Percentiles rank a stretch among this genome's conserved stretches.
Evolutionary conservation across 2,113 vertebrate species (phyloP).

Genomic region (Bos indicus): DNA sequence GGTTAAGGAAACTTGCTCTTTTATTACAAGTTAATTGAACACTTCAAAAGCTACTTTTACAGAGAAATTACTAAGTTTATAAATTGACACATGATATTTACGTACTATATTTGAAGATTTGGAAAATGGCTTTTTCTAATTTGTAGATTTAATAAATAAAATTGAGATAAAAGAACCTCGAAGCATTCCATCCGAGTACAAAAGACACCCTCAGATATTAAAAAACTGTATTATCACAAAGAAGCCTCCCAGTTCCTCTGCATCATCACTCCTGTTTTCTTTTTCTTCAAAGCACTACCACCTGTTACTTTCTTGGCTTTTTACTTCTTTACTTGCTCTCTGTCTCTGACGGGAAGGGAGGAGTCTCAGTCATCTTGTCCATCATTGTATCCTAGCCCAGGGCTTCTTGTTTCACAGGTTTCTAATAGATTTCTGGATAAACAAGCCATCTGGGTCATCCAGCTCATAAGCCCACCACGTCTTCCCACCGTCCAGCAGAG

Average conservation of each 20-base stretch:
- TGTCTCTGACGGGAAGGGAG: neutral
- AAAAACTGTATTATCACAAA: neutral
- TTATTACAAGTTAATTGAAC: neutral
- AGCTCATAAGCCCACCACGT: neutral
- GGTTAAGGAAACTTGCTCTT: neutral
- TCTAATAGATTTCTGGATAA: neutral
- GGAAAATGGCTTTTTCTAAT: neutral
- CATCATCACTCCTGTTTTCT: too few species aligned
- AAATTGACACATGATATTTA: neutral
- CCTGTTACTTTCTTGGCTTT: neutral
- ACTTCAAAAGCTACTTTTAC: neutral
- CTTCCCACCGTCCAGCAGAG: rapidly evolving
- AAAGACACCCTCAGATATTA: neutral
- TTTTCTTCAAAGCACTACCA: neutral
- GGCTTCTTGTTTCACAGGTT: rapidly evolving
- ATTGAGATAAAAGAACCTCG: neutral
- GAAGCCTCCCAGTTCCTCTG: neutral
- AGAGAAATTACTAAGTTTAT: neutral
- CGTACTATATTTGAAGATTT: neutral
- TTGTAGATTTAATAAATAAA: neutral
- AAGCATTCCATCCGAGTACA: neutral
- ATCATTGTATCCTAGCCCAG: neutral
- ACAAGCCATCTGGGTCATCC: neutral
- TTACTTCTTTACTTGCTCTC: neutral
- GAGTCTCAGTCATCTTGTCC: neutral